Conservation (phyloP, 2,888 invertebrate species). For the Chalcosyrphus nemorum region DNA sequence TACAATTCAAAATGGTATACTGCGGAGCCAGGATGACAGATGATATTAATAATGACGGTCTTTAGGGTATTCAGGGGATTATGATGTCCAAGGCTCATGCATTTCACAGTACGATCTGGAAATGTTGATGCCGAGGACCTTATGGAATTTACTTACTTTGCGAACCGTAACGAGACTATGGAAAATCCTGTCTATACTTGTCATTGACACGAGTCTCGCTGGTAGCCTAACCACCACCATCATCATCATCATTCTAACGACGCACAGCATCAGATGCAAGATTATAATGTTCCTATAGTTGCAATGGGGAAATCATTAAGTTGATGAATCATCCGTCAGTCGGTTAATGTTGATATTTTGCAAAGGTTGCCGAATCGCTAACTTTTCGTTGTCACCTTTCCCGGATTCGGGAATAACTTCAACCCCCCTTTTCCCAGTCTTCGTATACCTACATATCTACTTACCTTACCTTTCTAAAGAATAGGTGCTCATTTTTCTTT, state of each 20-base stretch:
- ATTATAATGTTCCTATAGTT: conserved; percentile 26
- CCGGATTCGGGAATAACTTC: conserved; percentile 11
- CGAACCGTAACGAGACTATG: conserved; percentile 4
- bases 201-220: conserved; percentile 22
- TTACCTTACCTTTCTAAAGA: conserved; percentile 25
- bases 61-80: conserved; percentile 38
- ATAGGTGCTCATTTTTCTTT: conserved; percentile 55
- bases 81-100: conserved; percentile 51
- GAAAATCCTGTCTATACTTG: neutral
- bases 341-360: conserved; percentile 56
- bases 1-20: conserved; percentile 46
- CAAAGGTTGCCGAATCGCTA: conserved; percentile 53
- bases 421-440: conserved; percentile 8
- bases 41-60: conserved; percentile 61
- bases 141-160: conserved; percentile 1
- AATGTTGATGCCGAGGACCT: neutral
- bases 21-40: conserved; percentile 50
- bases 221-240: neutral
- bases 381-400: conserved; percentile 54
- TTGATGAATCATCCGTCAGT: conserved; percentile 53
- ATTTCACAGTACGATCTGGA: conserved; percentile 24
- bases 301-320: conserved; percentile 48
- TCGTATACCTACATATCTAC: neutral
- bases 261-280: conserved; percentile 33
- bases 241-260: conserved; percentile 21